Conservation (phyloP, 2,113 vertebrate species). For the Reinhardtius hippoglossoides region DNA sequence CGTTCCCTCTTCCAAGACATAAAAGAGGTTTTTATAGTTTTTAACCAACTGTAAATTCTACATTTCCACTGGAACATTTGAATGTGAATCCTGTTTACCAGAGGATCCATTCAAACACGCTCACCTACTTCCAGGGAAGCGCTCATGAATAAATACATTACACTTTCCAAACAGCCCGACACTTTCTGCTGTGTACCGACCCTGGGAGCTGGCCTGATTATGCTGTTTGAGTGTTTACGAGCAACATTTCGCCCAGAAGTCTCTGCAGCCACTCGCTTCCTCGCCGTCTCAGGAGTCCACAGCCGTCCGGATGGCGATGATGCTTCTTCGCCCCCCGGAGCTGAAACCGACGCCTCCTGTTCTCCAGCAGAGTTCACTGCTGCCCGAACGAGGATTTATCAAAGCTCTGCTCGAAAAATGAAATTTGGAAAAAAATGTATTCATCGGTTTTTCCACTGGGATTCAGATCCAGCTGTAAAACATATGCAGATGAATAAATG, state of each 20-base stretch:
- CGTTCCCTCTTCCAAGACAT: no score
- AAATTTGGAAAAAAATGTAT: not conserved
- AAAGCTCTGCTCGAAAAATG: constrained; percentile 38
- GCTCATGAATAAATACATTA: constrained; percentile 52
- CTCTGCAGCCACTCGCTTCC: constrained; percentile 34
- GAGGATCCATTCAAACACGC: constrained; percentile 12
- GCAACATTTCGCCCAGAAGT: constrained; percentile 46
- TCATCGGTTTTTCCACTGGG: constrained; percentile 34
- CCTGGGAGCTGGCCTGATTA: constrained; percentile 57
- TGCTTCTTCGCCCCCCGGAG: constrained; percentile 46
- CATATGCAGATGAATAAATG: constrained; percentile 34
- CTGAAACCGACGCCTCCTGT: constrained; percentile 47
- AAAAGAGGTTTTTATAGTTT: not conserved
- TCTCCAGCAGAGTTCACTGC: constrained; percentile 54
- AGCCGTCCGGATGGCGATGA: constrained; percentile 48
- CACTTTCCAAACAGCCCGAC: constrained; percentile 44
- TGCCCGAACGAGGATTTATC: constrained; percentile 38
- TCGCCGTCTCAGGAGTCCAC: constrained; percentile 41
- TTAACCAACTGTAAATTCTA: not conserved
- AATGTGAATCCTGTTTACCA: constrained; percentile 25
- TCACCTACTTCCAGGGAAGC: not conserved
- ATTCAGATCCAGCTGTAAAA: constrained; percentile 29
- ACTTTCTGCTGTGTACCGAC: constrained; percentile 14
- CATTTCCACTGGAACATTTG: constrained; percentile 1
- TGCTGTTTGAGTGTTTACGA: constrained; percentile 61